Conservation (phyloP, 1,140 invertebrate species). For the Drosophila ambigua region DNA sequence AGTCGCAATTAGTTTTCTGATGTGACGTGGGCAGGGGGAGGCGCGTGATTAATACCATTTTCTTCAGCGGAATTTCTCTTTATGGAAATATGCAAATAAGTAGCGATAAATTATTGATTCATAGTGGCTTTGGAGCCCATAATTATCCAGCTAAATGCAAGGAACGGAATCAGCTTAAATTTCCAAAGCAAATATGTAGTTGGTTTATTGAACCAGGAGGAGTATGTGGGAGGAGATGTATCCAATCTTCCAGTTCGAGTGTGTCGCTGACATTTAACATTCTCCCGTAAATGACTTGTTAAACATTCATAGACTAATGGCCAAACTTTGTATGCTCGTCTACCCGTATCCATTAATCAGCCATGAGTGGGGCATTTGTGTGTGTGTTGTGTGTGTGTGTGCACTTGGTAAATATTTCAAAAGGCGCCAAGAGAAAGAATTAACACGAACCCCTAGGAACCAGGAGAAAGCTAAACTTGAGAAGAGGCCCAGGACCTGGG, state of each 20-base stretch:
- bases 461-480: constrained; percentile 5
- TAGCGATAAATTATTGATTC: constrained; percentile 43
- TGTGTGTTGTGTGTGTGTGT: constrained; percentile 38
- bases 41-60: constrained; percentile 53
- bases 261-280: constrained; percentile 61
- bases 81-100: constrained; percentile 41
- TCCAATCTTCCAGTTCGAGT: constrained; percentile 27
- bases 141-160: constrained; percentile 23
- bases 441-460: constrained; percentile 23
- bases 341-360: constrained; percentile 57
- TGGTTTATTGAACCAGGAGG: constrained; percentile 42
- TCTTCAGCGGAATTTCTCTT: constrained; percentile 43
- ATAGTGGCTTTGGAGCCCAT: constrained; percentile 2
- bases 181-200: constrained; percentile 25
- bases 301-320: constrained; percentile 66
- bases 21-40: background rate
- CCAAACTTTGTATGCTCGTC: constrained; percentile 8
- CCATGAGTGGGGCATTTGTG: constrained; percentile 17
- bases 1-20: constrained; percentile 28
- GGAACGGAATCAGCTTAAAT: constrained; percentile 1
- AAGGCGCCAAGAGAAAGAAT: constrained; percentile 38
- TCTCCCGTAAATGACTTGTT: constrained; percentile 56
- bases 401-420: constrained; percentile 68
- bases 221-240: constrained; percentile 27
- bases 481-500: background rate